Evolutionary conservation across 1,140 invertebrate species (phyloP), one percentile per base, ranked within the genome.

Genomic region (Eupristina koningsbergeri): DNA sequence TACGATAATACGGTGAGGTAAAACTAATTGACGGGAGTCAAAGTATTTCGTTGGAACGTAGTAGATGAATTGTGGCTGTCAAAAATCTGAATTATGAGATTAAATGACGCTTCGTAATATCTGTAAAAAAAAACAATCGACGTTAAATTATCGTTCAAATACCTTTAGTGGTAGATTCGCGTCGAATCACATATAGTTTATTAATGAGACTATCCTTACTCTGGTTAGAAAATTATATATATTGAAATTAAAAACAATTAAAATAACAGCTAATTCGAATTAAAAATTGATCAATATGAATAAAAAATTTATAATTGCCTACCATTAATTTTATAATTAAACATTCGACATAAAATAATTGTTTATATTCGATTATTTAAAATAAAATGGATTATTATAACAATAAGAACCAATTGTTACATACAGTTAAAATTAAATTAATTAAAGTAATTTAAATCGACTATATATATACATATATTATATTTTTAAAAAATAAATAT

Each of bases 61-160:
- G 73, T 76, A 78, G 73, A 80, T 53, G 34, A 79, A 84, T 63
- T 80, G 76, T 34, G 47, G 53, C 78, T 80, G 83, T 67, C 71
- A 76, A 84, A 84, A 74, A 75, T 75, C 53, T 84, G 34, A 84
- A 80, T 77, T 84, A 36, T 76, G 78, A 84, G 83, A 84, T 84
- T 76, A 67, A 80, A 84, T 50, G 74, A 61, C 84, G 50, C 79
- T 81, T 81, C 78, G 45, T 77, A 85, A 81, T 85, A 77, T 85
- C 61, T 81, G 50, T 85, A 78, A 81, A 73, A 76, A n/a, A n/a
- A 81, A 77, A 64, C 63, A 76, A 61, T 84, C 36, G 69, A 76
- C 77, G 45, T 80, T 80, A 84, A 84, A 84, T 80, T 84, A 84
- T 80, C 71, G 53, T 84, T 84, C 34, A 80, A 76, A 76, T 67